Conservation (phyloP, 2,888 invertebrate genomes). For the Cyclophora punctaria region DNA sequence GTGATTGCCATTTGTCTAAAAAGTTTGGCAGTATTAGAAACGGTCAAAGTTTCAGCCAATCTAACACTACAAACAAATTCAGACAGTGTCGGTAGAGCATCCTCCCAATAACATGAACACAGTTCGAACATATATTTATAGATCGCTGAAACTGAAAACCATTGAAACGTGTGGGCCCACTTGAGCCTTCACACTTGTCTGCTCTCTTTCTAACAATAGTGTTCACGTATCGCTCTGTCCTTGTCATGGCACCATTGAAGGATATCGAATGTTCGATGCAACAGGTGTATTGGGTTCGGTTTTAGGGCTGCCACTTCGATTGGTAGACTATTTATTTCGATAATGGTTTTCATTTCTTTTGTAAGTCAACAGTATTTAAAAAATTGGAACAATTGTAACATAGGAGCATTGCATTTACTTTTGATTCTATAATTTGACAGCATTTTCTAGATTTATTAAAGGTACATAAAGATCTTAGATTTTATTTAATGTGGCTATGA, state of each 20-base stretch:
- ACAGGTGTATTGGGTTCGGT: conserved; percentile 68
- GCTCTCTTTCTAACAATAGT: conserved; percentile 30
- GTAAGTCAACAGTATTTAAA: no score
- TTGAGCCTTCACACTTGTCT: conserved; percentile 55
- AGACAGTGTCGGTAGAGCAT: conserved; percentile 36
- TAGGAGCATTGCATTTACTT: no score
- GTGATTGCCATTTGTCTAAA: no score
- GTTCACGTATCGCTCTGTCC: conserved; percentile 24
- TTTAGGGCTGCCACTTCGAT: conserved; percentile 60
- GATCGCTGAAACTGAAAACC: conserved; percentile 62
- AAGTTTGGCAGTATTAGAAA: no score
- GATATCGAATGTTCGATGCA: conserved; percentile 72
- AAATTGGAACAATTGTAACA: no score
- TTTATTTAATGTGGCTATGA: no score
- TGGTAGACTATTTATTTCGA: conserved; percentile 24
- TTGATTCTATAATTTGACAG: no score
- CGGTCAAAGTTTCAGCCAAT: no score
- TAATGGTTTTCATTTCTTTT: no score
- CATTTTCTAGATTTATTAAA: no score
- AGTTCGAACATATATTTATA: conserved; percentile 67
- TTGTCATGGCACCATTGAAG: conserved; percentile 58
- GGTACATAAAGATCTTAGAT: no score
- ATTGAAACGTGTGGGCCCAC: conserved; percentile 63
- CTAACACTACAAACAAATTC: no score
- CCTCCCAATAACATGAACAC: conserved; percentile 29